Conservation (phyloP, 2,797 vertebrate species). For the Sternotherus odoratus region DNA sequence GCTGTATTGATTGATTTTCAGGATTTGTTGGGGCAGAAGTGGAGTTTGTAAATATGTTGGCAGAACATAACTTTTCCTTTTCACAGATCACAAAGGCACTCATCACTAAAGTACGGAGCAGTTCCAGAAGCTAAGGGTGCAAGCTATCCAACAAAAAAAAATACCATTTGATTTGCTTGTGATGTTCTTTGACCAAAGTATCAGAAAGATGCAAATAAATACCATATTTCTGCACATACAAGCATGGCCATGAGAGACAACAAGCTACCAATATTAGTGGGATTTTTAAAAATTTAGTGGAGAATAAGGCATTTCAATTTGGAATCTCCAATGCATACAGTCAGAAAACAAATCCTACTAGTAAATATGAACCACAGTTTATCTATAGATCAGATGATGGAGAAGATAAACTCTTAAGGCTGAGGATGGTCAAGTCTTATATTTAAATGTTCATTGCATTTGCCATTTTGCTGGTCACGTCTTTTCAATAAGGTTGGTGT, state of each 20-base stretch:
- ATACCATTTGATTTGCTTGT: slow-evolving; percentile 53
- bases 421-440: neutral
- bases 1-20: neutral
- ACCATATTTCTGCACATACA: slow-evolving; percentile 1
- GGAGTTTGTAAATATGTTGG: slow-evolving; percentile 39
- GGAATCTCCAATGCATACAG: neutral
- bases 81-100: slow-evolving; percentile 32
- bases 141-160: slow-evolving; percentile 68
- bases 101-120: slow-evolving; percentile 39
- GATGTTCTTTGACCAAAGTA: slow-evolving; percentile 51
- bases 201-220: slow-evolving; percentile 49
- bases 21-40: slow-evolving; percentile 10
- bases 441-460: neutral
- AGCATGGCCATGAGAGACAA: slow-evolving; percentile 24
- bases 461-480: neutral
- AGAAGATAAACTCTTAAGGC: slow-evolving; percentile 18
- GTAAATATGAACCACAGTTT: neutral
- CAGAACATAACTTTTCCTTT: slow-evolving; percentile 48
- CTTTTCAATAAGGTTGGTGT: neutral
- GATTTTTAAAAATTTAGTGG: neutral
- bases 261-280: neutral
- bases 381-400: neutral
- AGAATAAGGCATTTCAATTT: neutral
- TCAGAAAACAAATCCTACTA: slow-evolving; percentile 3
- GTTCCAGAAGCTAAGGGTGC: slow-evolving; percentile 60